A percentile compares a stretch with the other conserved stretches of the same genome.
Conservation (phyloP, 2,113 vertebrate genomes). For the Vanacampus margaritifer region DNA sequence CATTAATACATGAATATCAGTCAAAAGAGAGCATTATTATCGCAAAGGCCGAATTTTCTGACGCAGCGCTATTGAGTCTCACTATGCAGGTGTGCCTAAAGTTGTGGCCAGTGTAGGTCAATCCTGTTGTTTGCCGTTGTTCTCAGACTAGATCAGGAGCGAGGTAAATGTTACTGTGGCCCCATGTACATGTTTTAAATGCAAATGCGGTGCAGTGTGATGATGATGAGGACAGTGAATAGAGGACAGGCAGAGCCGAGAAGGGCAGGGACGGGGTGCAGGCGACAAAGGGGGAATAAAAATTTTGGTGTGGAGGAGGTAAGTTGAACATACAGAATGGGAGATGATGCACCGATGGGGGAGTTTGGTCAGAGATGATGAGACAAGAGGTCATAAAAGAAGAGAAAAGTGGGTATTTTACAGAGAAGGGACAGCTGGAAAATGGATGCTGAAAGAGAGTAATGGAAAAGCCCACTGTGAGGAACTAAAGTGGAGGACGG, state of each 20-base stretch:
- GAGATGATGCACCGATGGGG: conserved; percentile 29
- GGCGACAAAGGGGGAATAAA: conserved; percentile 42
- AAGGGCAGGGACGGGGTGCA: conserved; percentile 43
- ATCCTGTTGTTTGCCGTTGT: conserved; percentile 54
- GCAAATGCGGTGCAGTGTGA: conserved; percentile 48
- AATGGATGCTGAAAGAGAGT: conserved; percentile 11
- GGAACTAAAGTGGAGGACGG: conserved; percentile 30
- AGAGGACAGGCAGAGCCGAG: conserved; percentile 37
- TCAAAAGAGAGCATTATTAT: not conserved
- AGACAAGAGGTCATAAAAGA: conserved; percentile 40
- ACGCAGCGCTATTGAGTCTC: not conserved
- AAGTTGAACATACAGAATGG: conserved; percentile 26
- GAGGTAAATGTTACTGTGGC: conserved; percentile 48
- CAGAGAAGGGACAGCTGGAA: conserved; percentile 14
- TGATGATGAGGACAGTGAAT: conserved; percentile 34
- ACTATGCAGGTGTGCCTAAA: not conserved
- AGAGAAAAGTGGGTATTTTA: conserved; percentile 23
- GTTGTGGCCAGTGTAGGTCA: not conserved
- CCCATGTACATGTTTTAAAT: conserved; percentile 56
- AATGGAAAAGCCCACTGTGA: conserved; percentile 10
- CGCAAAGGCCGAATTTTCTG: not conserved
- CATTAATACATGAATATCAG: not conserved
- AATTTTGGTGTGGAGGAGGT: conserved; percentile 26
- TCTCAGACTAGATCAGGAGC: conserved; percentile 53
- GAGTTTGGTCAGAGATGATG: conserved; percentile 27